Evolutionary conservation across 1,140 invertebrate species (phyloP).

Genomic region (Zophobas morio): DNA sequence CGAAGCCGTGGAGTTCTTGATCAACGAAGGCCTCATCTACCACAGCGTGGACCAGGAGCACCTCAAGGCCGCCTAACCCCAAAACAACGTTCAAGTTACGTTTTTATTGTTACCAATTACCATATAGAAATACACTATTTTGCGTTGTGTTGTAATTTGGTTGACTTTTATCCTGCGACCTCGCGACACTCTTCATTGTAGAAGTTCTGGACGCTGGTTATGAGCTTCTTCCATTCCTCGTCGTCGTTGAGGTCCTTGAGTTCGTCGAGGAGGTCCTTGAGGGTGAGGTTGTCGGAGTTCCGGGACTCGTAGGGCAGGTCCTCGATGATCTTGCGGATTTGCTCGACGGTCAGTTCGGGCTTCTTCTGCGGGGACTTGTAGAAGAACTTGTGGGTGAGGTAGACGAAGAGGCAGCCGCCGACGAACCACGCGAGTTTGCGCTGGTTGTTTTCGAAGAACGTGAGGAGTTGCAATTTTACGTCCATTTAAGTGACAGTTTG

Average conservation of each 20-base stretch:
- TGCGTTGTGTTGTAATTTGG: too few relatives aligned
- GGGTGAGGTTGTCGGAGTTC: constrained; percentile 8
- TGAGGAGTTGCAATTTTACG: background rate
- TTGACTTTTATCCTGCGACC: too few relatives aligned
- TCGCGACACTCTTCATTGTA: constrained; percentile 2
- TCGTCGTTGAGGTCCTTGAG: constrained; percentile 21
- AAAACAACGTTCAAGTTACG: too few relatives aligned
- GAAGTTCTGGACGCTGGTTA: constrained; percentile 23
- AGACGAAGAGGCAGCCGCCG: constrained; percentile 4
- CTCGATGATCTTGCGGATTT: constrained; percentile 28
- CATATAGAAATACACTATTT: too few relatives aligned
- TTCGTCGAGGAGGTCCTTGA: constrained; percentile 17
- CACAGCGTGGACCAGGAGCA: background rate
- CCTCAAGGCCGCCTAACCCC: background rate
- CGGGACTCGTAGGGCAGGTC: constrained; percentile 10
- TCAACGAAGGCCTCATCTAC: background rate
- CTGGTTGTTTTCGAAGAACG: constrained; percentile 19
- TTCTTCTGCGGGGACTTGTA: background rate
- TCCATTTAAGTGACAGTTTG: constrained; percentile 36
- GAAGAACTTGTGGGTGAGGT: constrained; percentile 18
- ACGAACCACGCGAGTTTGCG: background rate
- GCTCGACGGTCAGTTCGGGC: constrained; percentile 16
- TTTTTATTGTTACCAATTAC: too few relatives aligned
- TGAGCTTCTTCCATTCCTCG: constrained; percentile 21
- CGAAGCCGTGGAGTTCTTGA: background rate